Percentiles rank a stretch among this genome's conserved stretches.
These are phyloP conservation scores for Gallirallus australis DNA, from an alignment of 2,797 vertebrate species.

Conservation along the genomic window DNA sequence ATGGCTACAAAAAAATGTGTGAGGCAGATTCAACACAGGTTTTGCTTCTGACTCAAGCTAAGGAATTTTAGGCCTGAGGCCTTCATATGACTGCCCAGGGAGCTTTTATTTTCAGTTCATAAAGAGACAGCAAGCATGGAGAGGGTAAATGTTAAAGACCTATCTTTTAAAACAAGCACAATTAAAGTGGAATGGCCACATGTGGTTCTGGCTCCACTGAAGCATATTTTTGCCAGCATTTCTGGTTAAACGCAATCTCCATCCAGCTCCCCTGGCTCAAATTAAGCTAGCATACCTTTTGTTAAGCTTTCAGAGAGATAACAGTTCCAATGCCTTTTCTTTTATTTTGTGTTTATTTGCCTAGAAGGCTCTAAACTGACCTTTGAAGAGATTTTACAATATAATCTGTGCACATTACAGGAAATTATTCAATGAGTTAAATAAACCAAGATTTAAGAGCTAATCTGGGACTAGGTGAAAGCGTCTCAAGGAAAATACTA, in stretches of 20 bases:
- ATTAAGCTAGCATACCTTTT: constrained; percentile 63
- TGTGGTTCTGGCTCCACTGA: constrained; percentile 64
- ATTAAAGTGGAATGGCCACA: constrained; percentile 70
- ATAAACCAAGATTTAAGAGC: not conserved
- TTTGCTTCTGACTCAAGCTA: constrained; percentile 54
- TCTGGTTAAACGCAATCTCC: constrained; percentile 58
- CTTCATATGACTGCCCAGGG: constrained; percentile 45
- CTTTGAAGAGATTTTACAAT: constrained; percentile 7
- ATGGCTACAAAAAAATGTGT: not conserved
- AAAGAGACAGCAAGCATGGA: constrained; percentile 55
- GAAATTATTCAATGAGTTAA: not conserved
- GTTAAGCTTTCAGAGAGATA: constrained; percentile 18
- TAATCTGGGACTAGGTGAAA: not conserved
- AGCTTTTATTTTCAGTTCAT: constrained; percentile 63
- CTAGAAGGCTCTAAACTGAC: not conserved
- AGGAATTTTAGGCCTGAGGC: constrained; percentile 55
- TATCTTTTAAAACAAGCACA: constrained; percentile 70
- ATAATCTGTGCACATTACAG: not conserved
- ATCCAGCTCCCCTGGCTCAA: constrained; percentile 62
- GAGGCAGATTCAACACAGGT: constrained; percentile 10
- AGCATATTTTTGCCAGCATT: constrained; percentile 59
- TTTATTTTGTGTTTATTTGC: constrained; percentile 47
- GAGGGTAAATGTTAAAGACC: constrained; percentile 68
- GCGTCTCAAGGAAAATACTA: not conserved
- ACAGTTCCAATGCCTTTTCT: not conserved